Conservation (phyloP, 2,888 invertebrate genomes). For the Pristionchus mayeri region DNA sequence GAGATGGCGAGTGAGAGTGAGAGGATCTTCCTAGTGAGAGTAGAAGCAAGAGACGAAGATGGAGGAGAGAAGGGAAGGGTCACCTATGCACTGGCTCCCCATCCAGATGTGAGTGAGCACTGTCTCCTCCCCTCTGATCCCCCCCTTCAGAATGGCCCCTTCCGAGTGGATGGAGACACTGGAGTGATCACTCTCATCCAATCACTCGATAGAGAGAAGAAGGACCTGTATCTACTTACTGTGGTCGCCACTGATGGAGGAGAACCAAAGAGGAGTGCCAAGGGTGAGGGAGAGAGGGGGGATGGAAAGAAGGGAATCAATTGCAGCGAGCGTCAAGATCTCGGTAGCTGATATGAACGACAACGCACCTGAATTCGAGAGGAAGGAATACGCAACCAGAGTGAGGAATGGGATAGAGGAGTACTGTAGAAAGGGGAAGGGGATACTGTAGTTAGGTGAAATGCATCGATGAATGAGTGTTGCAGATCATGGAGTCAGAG, state of each 20-base stretch:
- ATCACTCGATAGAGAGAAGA: slow-evolving; percentile 89
- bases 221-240: slow-evolving; percentile 77
- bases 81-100: slow-evolving; percentile 49
- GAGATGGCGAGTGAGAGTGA: slow-evolving; percentile 56
- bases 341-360: slow-evolving; percentile 77
- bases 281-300: slow-evolving; percentile 45
- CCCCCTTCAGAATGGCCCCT: slow-evolving; percentile 76
- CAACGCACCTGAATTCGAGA: slow-evolving; percentile 76
- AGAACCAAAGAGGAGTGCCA: slow-evolving; percentile 72
- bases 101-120: slow-evolving; percentile 25
- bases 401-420: too few species aligned
- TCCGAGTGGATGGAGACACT: slow-evolving; percentile 88
- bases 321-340: slow-evolving; percentile 59
- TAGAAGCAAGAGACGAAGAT: slow-evolving; percentile 67
- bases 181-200: slow-evolving; percentile 91
- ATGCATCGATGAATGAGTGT: not conserved
- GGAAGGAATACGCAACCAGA: slow-evolving; percentile 62
- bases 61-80: slow-evolving; percentile 55
- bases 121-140: not conserved
- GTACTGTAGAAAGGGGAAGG: too few species aligned
- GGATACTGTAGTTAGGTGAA: too few species aligned
- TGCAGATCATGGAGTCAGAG: slow-evolving; percentile 61
- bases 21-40: slow-evolving; percentile 58
- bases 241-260: slow-evolving; percentile 82
- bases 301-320: not conserved